Evolutionary conservation across 2,888 invertebrate genomes (phyloP).

Genomic region (Parthenolecanium corni): DNA sequence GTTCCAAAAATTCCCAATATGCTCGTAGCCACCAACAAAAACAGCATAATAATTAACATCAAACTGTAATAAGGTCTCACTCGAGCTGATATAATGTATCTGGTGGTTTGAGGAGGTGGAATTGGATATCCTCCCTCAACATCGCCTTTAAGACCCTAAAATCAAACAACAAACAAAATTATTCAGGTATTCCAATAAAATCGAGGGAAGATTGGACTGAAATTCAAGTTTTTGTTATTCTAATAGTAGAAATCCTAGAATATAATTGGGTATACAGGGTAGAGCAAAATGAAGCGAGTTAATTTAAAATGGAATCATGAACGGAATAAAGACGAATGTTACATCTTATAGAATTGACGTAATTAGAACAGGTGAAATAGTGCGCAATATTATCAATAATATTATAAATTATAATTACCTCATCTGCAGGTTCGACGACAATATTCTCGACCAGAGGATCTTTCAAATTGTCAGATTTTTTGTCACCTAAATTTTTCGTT

Average conservation of each 20-base stretch:
- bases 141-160: conserved; percentile 8
- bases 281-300: too few species aligned
- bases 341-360: too few species aligned
- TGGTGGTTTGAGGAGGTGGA: conserved; percentile 6
- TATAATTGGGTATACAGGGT: too few species aligned
- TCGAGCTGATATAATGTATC: conserved; percentile 24
- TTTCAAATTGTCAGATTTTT: conserved; percentile 55
- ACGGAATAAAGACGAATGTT: too few species aligned
- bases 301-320: too few species aligned
- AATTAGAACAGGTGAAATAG: too few species aligned
- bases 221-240: background rate
- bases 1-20: conserved; percentile 25
- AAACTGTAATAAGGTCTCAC: conserved; percentile 23
- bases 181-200: background rate
- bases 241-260: too few species aligned
- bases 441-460: conserved; percentile 52
- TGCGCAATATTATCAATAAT: too few species aligned
- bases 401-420: too few species aligned
- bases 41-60: conserved; percentile 22
- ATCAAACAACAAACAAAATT: background rate
- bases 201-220: background rate
- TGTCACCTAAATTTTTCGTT: conserved; percentile 59
- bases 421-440: conserved; percentile 35
- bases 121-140: conserved; percentile 22
- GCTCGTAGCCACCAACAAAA: conserved; percentile 21